Base-by-base conservation (phyloP, 2,888 invertebrate genomes). In the Drosophila recens region DNA sequence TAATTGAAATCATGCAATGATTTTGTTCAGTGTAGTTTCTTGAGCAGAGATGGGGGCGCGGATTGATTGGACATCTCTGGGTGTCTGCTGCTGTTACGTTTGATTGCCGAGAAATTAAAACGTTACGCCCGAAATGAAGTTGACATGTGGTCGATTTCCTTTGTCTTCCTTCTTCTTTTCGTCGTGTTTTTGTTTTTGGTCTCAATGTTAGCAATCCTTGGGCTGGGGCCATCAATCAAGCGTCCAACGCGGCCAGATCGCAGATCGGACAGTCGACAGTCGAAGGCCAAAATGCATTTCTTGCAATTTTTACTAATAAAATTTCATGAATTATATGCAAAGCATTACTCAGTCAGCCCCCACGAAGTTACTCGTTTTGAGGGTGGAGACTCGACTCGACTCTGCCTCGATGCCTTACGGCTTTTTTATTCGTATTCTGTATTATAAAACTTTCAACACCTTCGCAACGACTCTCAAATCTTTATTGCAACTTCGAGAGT, bases 61-160 rank as follows among this genome's bases (percentile, higher is more conserved):
- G 5, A 46, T 30, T 8, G n/a, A 27, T 23, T 13, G 45, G 4
- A 15, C 46, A 13, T 51, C 36, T 49, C 27, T 62, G 87, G 80
- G 88, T 88, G 82, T 85, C 87, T 86, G 72, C 23, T 67, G 38
- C 61, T 48, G 64, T 36, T 46, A 38, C 52, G 15, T 84, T 86
- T 90, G 86, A 86, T 86, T 82, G 89, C 87, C 90, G 67, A 80
- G 86, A 86, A 86, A 86, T 86, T 86, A 86, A 86, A 86, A 86
- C 86, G 86, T 86, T 86, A 80, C 90, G 86, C 86, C 82, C 66
- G 84, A 89, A 86, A 73, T 69, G 75, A 88, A 78, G 69, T 88
- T 89, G 85, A 86, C 86, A 88, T 80, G 75, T 70, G 71, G 68
- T 56, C 53, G 72, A 46, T 36, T n/a, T 51, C 13, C 49, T 63